These are phyloP conservation scores for Hipposideros larvatus DNA, from an alignment of 2,797 vertebrate species.

Conservation along the genomic window DNA sequence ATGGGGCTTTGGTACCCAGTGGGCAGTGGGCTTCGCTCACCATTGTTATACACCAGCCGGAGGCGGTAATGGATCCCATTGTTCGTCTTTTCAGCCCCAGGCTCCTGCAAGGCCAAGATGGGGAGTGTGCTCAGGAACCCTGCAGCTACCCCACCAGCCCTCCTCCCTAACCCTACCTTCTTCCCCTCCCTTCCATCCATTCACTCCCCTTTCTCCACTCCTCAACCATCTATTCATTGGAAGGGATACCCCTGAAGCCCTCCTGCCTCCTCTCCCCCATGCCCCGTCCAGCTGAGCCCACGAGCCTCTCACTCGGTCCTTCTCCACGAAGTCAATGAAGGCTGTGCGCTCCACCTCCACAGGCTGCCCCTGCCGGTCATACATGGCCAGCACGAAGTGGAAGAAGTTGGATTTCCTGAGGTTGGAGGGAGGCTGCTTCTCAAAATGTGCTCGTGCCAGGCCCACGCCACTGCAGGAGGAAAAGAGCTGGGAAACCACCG, in stretches of 20 bases:
- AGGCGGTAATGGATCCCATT: conserved; percentile 97
- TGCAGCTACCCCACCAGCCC: not conserved
- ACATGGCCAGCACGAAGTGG: conserved; percentile 97
- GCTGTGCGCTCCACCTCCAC: conserved; percentile 98
- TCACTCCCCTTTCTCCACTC: not conserved
- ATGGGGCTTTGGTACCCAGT: not conserved
- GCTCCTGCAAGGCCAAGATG: conserved; percentile 87
- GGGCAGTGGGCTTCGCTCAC: conserved; percentile 85
- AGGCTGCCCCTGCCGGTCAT: conserved; percentile 96
- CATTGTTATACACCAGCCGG: conserved; percentile 97
- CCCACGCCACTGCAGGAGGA: conserved; percentile 92
- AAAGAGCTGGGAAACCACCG: not conserved
- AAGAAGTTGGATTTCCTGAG: conserved; percentile 98
- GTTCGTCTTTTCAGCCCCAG: conserved; percentile 96
- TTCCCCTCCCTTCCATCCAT: not conserved
- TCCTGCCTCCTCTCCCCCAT: not conserved
- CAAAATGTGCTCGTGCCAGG: conserved; percentile 95
- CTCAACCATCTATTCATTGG: not conserved
- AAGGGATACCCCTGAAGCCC: not conserved
- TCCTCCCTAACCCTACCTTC: not conserved
- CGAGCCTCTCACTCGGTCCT: conserved; percentile 92
- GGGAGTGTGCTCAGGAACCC: not conserved
- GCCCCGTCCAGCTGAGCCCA: conserved; percentile 49
- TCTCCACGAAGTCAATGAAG: conserved; percentile 98
- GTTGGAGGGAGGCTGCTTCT: conserved; percentile 98